These are phyloP conservation scores for Stigmatopora nigra DNA, from an alignment of 2,113 vertebrate genomes.

Conservation along the genomic window DNA sequence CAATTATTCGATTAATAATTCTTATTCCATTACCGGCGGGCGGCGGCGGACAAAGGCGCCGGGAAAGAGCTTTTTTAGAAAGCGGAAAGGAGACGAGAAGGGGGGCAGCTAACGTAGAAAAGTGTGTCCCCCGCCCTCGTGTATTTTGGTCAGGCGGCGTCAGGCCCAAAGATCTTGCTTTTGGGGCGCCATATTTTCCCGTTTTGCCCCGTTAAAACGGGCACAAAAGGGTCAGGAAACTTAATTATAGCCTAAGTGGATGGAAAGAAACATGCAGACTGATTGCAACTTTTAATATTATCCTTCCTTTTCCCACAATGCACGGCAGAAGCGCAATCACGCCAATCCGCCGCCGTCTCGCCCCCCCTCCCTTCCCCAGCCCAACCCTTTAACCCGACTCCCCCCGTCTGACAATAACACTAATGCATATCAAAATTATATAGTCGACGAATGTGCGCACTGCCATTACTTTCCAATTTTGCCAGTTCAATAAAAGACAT, in stretches of 20 bases:
- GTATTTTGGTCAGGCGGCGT: constrained; percentile 65
- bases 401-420: constrained; percentile 74
- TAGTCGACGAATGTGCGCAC: constrained; percentile 57
- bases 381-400: constrained; percentile 58
- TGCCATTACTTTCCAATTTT: constrained; percentile 62
- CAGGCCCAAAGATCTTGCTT: constrained; percentile 87
- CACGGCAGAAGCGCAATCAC: constrained; percentile 79
- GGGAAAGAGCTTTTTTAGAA: constrained; percentile 46
- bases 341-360: constrained; percentile 36
- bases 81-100: constrained; percentile 40
- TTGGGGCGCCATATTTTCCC: constrained; percentile 85
- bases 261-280: constrained; percentile 96
- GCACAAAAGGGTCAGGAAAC: constrained; percentile 96
- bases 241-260: constrained; percentile 99
- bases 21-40: constrained; percentile 85
- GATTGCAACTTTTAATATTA: constrained; percentile 95
- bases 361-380: neutral
- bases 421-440: constrained; percentile 70
- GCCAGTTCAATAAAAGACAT: constrained; percentile 57
- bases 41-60: constrained; percentile 46
- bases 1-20: constrained; percentile 99
- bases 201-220: constrained; percentile 93
- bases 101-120: constrained; percentile 23
- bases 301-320: constrained; percentile 87
- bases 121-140: too few relatives aligned